Percentiles rank a stretch among this genome's conserved stretches.
Evolutionary conservation across 2,888 invertebrate genomes (phyloP).

Genomic region (Tipula unca): DNA sequence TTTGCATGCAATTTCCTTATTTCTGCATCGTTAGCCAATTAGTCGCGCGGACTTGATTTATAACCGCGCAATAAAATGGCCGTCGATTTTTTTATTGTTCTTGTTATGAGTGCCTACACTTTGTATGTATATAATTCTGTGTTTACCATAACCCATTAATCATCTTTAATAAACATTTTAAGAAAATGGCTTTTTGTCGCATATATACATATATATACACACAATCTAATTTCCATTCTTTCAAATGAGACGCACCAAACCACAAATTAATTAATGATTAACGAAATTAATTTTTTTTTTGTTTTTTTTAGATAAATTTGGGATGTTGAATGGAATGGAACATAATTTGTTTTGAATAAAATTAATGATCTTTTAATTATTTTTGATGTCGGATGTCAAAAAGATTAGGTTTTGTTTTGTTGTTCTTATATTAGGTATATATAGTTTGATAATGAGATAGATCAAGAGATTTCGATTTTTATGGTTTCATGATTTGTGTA

Average conservation of each 20-base stretch:
- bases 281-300: not conserved
- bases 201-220: not conserved
- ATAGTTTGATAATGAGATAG: not conserved
- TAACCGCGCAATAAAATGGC: not conserved
- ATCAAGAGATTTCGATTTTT: not conserved
- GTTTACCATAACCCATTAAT: not conserved
- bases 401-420: not conserved
- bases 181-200: not conserved
- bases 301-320: not conserved
- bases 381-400: slow-evolving; percentile 14
- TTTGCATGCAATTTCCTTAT: not conserved
- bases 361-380: slow-evolving; percentile 8
- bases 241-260: not conserved
- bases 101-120: not conserved
- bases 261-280: slow-evolving; percentile 1
- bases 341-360: slow-evolving; percentile 14
- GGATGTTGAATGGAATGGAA: slow-evolving; percentile 8
- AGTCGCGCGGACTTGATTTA: not conserved
- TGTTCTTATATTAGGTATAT: not conserved
- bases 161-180: not conserved
- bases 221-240: not conserved
- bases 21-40: not conserved
- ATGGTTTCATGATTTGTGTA: not conserved
- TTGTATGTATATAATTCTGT: no score
- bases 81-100: not conserved